These are phyloP conservation scores for Chelonus insularis DNA, from an alignment of 1,140 invertebrate genomes.

Conservation along the genomic window DNA sequence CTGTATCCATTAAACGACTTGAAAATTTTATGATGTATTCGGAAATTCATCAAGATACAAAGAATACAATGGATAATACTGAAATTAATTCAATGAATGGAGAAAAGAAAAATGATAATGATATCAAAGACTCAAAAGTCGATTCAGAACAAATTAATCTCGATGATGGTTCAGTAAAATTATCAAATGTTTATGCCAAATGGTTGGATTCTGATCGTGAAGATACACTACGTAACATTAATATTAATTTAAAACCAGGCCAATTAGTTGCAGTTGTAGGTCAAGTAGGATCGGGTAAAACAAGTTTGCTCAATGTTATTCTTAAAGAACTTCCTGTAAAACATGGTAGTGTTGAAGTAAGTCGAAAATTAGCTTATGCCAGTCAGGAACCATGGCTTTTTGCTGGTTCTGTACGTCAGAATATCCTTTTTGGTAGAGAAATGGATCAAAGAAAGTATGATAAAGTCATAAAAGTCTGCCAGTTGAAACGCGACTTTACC, in stretches of 20 bases:
- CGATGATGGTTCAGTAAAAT: background rate
- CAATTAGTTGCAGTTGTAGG: slow-evolving; percentile 75
- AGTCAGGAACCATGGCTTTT: slow-evolving; percentile 77
- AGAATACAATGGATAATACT: background rate
- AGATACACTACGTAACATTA: slow-evolving; percentile 62
- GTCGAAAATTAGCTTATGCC: slow-evolving; percentile 70
- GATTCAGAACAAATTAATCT: slow-evolving; percentile 23
- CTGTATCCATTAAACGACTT: slow-evolving; percentile 71
- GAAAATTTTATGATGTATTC: slow-evolving; percentile 68
- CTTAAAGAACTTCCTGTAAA: slow-evolving; percentile 71
- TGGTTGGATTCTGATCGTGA: slow-evolving; percentile 51
- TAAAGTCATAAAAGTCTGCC: slow-evolving; percentile 64
- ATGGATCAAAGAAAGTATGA: slow-evolving; percentile 66
- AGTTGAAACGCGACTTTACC: slow-evolving; percentile 65
- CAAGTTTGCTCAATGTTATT: slow-evolving; percentile 75
- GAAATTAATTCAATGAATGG: slow-evolving; percentile 23
- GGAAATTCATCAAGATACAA: slow-evolving; percentile 49
- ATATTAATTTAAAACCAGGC: slow-evolving; percentile 65
- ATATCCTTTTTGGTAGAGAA: slow-evolving; percentile 79
- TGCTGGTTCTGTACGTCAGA: slow-evolving; percentile 68
- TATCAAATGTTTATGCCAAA: slow-evolving; percentile 28
- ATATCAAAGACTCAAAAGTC: slow-evolving; percentile 14
- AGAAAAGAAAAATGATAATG: slow-evolving; percentile 34
- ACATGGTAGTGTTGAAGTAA: slow-evolving; percentile 56
- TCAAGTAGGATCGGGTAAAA: slow-evolving; percentile 78